Evolutionary conservation across 2,797 vertebrate species (phyloP), one percentile per base, ranked within the genome.

Genomic region (Pachyuromys duprasi): DNA sequence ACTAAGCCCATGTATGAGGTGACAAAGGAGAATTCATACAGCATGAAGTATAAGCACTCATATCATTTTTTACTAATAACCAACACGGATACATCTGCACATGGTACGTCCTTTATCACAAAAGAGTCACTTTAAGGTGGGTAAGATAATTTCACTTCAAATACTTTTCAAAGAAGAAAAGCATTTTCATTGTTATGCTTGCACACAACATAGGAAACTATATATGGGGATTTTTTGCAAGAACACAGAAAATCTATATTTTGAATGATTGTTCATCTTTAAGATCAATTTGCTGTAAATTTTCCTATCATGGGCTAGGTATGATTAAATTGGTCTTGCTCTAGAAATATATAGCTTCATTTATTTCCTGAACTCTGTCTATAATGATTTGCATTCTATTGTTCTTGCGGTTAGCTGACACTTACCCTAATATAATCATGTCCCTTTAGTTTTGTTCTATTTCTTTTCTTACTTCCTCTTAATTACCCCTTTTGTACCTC

Each of bases 401-500:
- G 97, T 98, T 95, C 91, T 96, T 96, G 67, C 70, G 96, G 53
- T 79, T 98, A 94, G 49, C 94, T 98, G 97, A 98, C 94, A 98
- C 96, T 89, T 97, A 96, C 86, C 70, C 81, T 96, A 98, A 98
- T 96, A 96, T 95, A 97, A 98, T 97, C 81, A 76, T 93, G 96
- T 98, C 96, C 96, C 96, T 97, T 97, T 96, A 98, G 98, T 96
- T 98, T 98, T 98, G 96, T 98, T 98, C 96, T 42, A 89, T 97
- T 98, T 98, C 95, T 96, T 98, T 98, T 96, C 96, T 97, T 94
- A 76, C 76, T 65, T 97, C 95, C 83, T 92, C 90, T 98, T 98
- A 98, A 98, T 98, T 98, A 98, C 96, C 97, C 97, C 93, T 98
- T 98, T 98, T 98, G 95, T 98, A 98, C 96, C 78, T 98, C 86